Conservation (phyloP, 2,797 vertebrate species). For the Acanthornis magna region DNA sequence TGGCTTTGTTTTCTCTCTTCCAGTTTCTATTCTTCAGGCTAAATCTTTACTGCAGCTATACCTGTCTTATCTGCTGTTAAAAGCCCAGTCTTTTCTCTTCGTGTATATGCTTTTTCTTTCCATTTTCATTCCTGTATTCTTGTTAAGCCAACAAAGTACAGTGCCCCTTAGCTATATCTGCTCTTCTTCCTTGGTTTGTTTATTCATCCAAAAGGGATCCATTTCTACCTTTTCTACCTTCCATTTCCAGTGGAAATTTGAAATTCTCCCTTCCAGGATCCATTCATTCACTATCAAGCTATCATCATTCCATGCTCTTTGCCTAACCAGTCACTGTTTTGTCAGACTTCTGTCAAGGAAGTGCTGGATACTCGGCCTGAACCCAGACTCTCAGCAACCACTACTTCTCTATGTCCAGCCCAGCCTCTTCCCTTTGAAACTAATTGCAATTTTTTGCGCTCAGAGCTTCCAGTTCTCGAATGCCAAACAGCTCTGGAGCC, state of each 20-base stretch:
- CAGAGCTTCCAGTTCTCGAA: neutral
- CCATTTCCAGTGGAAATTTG: neutral
- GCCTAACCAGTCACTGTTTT: neutral
- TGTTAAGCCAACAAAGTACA: neutral
- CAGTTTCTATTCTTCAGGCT: neutral
- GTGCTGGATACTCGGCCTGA: neutral
- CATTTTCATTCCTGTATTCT: neutral
- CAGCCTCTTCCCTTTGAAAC: neutral
- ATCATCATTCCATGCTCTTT: neutral
- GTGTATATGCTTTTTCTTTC: neutral
- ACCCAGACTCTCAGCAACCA: neutral
- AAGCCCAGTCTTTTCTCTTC: neutral
- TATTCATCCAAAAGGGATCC: neutral
- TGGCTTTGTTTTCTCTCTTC: neutral
- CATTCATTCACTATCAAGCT: neutral
- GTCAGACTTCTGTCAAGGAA: neutral
- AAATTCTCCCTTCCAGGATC: neutral
- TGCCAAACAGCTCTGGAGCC: neutral
- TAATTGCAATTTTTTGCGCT: neutral
- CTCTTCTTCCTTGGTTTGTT: neutral
- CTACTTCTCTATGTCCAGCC: neutral
- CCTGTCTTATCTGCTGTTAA: neutral
- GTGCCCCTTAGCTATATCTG: neutral
- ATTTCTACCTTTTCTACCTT: neutral
- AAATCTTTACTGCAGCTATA: neutral